phyloP scores from a whole-genome alignment of 2,888 invertebrate species.

The Drymonia ruficornis region DNA sequence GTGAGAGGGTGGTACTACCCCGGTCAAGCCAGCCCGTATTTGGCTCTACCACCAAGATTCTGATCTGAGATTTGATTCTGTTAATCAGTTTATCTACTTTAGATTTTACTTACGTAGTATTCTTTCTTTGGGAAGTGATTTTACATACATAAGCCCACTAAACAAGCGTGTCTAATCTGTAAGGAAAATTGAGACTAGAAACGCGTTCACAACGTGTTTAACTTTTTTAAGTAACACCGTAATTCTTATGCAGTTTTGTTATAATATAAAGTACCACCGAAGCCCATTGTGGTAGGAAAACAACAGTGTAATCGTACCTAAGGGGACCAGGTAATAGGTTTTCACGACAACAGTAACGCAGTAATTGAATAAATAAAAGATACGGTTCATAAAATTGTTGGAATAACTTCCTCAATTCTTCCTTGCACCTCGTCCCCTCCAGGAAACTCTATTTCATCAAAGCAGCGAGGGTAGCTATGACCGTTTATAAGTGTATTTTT shows the following conservation, averaged over 20 bases:
- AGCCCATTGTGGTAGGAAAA: neutral
- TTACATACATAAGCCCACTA: too few species aligned
- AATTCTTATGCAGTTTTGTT: neutral
- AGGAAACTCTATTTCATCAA: neutral
- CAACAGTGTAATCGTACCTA: neutral
- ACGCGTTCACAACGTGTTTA: too few species aligned
- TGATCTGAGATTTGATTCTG: too few species aligned
- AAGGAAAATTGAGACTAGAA: too few species aligned
- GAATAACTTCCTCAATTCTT: neutral
- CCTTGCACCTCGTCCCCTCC: neutral
- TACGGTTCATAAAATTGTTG: slow-evolving; percentile 5
- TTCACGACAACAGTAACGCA: slow-evolving; percentile 7
- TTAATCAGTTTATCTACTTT: too few species aligned
- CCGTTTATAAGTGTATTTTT: neutral
- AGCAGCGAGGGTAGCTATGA: neutral
- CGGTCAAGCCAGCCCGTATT: too few species aligned
- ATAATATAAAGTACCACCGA: neutral
- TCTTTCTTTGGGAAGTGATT: too few species aligned
- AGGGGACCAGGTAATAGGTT: neutral
- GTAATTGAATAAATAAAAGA: slow-evolving; percentile 6
- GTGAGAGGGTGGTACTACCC: too few species aligned
- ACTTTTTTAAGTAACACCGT: too few species aligned
- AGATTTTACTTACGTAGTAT: too few species aligned
- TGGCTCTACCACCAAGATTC: too few species aligned
- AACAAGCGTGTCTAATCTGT: too few species aligned